Conservation (phyloP, 2,113 vertebrate species). For the Promerops cafer region DNA sequence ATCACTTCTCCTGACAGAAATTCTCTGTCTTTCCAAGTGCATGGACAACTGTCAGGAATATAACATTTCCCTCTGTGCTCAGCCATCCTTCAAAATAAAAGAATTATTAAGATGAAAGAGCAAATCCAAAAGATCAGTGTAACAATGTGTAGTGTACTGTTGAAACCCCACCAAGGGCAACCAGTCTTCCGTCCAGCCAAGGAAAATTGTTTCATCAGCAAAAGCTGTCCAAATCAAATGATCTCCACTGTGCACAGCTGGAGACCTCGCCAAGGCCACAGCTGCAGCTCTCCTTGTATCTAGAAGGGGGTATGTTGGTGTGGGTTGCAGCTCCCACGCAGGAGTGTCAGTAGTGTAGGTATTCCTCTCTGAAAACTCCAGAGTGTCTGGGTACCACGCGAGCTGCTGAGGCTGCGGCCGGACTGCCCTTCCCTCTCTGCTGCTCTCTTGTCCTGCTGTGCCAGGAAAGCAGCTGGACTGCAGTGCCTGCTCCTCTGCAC, state of each 20-base stretch:
- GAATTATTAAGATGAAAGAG: not conserved
- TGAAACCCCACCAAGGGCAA: not conserved
- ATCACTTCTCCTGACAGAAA: constrained; percentile 93
- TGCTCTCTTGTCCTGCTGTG: not conserved
- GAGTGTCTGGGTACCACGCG: fast-evolving
- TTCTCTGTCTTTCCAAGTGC: constrained; percentile 93
- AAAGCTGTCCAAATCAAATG: not conserved
- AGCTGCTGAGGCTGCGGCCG: fast-evolving
- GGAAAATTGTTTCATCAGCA: not conserved
- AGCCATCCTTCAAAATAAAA: constrained; percentile 79
- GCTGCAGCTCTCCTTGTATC: not conserved
- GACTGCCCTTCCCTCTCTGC: not conserved
- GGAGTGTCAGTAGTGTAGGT: no score
- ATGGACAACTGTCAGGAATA: constrained; percentile 93
- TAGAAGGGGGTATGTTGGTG: fast-evolving
- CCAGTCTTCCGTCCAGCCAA: not conserved
- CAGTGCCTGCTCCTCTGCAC: not conserved
- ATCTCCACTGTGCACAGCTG: not conserved
- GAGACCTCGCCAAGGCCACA: not conserved
- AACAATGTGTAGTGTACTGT: not conserved
- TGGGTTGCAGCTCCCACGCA: not conserved
- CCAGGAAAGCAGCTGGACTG: not conserved
- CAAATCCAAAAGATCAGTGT: not conserved
- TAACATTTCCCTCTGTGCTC: constrained; percentile 92
- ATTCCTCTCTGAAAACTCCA: not conserved